phyloP scores from a whole-genome alignment of 2,888 invertebrate genomes.

The Plusia festucae region DNA sequence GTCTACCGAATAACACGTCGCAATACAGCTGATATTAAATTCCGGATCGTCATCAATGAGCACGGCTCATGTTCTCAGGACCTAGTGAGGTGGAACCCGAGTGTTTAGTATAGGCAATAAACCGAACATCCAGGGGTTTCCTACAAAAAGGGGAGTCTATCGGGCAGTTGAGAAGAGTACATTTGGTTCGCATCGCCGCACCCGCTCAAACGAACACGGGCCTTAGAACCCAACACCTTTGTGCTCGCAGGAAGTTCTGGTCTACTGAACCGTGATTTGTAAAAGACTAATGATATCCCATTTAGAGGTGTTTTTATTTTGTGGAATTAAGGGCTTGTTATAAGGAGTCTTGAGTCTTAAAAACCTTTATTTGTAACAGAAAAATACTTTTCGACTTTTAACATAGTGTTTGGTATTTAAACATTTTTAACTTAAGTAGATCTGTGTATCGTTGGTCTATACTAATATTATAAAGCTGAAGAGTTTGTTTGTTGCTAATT shows the following conservation, averaged over 20 bases:
- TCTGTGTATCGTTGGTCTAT: no score
- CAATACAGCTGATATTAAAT: conserved; percentile 42
- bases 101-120: conserved; percentile 54
- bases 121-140: conserved; percentile 44
- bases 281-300: conserved; percentile 75
- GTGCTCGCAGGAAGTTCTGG: conserved; percentile 70
- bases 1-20: conserved; percentile 35
- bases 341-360: background rate
- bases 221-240: conserved; percentile 70
- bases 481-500: no score
- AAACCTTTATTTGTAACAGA: background rate
- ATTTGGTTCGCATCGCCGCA: conserved; percentile 60
- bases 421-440: background rate
- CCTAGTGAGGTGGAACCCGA: conserved; percentile 45
- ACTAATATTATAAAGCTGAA: no score
- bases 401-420: no score
- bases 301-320: conserved; percentile 49
- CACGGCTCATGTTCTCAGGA: conserved; percentile 49
- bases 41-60: conserved; percentile 41
- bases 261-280: conserved; percentile 72
- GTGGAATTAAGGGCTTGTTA: conserved; percentile 22
- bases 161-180: conserved; percentile 51
- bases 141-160: conserved; percentile 53
- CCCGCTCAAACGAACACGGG: conserved; percentile 57
- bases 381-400: no score